A percentile compares a stretch with the other conserved stretches of the same genome.
phyloP scores from a whole-genome alignment of 2,888 invertebrate species.

The Scrobipalpa atriplicella region DNA sequence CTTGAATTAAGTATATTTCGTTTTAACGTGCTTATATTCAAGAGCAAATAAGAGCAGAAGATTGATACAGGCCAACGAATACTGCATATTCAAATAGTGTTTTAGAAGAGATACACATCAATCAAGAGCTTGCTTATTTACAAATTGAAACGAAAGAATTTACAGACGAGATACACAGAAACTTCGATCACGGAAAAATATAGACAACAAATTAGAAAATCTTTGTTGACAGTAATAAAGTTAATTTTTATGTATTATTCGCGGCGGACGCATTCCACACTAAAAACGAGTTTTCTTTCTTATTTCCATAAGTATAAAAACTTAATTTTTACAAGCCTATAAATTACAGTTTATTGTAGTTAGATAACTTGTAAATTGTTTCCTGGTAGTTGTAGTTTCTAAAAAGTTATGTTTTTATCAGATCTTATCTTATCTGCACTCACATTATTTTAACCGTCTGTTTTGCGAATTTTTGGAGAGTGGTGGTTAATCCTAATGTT shows the following conservation, averaged over 20 bases:
- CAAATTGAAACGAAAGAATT: no score
- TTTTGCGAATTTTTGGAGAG: not conserved
- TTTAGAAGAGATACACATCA: no score
- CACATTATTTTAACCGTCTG: constrained; percentile 4
- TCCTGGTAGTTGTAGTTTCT: constrained; percentile 14
- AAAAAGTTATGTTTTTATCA: not conserved
- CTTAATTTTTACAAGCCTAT: constrained; percentile 1
- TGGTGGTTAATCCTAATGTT: not conserved
- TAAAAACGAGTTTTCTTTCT: constrained; percentile 13
- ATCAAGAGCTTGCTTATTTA: no score
- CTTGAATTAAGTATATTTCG: no score
- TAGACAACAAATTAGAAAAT: not conserved
- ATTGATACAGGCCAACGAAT: no score
- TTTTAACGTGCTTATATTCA: no score
- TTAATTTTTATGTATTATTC: constrained; percentile 19
- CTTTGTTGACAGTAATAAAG: constrained; percentile 13
- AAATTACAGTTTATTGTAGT: constrained; percentile 15
- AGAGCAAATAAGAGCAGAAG: no score
- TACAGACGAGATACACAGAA: no score
- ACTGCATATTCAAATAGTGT: no score
- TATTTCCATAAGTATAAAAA: not conserved
- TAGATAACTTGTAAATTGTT: constrained; percentile 2
- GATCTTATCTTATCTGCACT: constrained; percentile 19
- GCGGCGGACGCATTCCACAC: constrained; percentile 6
- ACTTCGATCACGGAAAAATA: no score